phyloP scores from a whole-genome alignment of 1,140 invertebrate genomes.

The Aradophagus sp. region DNA sequence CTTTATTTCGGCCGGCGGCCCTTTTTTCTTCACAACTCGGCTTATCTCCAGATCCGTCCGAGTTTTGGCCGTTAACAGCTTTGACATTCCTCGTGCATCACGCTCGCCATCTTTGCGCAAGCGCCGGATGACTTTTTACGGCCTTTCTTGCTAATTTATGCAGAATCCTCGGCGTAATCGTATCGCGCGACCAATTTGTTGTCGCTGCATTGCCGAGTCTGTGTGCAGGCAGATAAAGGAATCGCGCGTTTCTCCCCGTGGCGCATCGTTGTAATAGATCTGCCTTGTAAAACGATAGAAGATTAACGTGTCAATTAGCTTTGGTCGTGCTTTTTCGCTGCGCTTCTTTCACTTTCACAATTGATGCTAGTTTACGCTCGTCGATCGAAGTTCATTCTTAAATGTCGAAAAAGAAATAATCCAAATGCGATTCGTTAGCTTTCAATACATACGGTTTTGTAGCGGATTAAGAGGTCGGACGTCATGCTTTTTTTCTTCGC shows the following conservation, averaged over 20 bases:
- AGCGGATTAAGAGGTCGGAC: too few relatives aligned
- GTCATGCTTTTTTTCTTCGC: too few relatives aligned
- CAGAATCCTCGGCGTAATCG: slow-evolving; percentile 45
- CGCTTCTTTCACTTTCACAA: slow-evolving; percentile 16
- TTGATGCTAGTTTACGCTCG: slow-evolving; percentile 13
- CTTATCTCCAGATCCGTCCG: too few relatives aligned
- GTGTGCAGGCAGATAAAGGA: slow-evolving; percentile 45
- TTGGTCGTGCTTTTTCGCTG: slow-evolving; percentile 18
- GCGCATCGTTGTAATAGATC: slow-evolving; percentile 45
- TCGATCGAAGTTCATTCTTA: too few relatives aligned
- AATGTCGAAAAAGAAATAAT: slow-evolving; percentile 15
- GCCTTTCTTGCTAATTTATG: slow-evolving; percentile 53
- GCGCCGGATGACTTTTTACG: too few relatives aligned
- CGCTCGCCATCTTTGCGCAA: too few relatives aligned
- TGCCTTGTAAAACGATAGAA: slow-evolving; percentile 51
- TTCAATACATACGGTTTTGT: too few relatives aligned
- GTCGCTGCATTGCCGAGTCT: slow-evolving; percentile 36
- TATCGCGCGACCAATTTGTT: slow-evolving; percentile 55
- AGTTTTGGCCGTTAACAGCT: too few relatives aligned
- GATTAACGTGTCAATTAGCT: slow-evolving; percentile 51
- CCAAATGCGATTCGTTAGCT: too few relatives aligned
- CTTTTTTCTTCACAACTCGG: too few relatives aligned
- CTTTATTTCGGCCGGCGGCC: too few relatives aligned
- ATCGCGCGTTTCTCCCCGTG: slow-evolving; percentile 25
- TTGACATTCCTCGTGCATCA: too few relatives aligned